A percentile compares a stretch with the other conserved stretches of the same genome.
phyloP scores from a whole-genome alignment of 2,113 vertebrate genomes.

The Microcebus lehilahytsara region DNA sequence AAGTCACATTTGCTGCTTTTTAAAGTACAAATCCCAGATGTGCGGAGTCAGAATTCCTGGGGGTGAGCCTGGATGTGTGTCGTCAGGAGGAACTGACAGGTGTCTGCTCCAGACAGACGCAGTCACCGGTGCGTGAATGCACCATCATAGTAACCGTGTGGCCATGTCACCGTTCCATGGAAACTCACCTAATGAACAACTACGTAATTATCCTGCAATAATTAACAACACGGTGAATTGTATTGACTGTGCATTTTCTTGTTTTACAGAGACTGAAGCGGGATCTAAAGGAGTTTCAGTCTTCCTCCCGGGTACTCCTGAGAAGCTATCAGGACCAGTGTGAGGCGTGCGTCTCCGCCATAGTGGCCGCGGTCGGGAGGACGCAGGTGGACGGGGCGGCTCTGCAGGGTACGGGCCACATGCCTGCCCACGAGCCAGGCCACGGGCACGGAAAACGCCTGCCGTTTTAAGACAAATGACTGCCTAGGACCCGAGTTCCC shows the following conservation, averaged over 20 bases:
- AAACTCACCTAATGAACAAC: rapidly evolving
- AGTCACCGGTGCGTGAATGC: rapidly evolving
- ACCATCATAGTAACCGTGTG: rapidly evolving
- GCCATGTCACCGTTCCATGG: rapidly evolving
- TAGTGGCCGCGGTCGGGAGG: slow-evolving; percentile 34
- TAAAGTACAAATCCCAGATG: neutral
- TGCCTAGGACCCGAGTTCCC: too few relatives aligned
- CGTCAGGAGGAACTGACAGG: rapidly evolving
- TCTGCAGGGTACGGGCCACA: slow-evolving; percentile 73
- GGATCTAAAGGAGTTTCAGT: slow-evolving; percentile 66
- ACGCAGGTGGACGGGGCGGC: slow-evolving; percentile 63
- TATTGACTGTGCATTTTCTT: neutral
- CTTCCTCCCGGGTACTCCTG: slow-evolving; percentile 59
- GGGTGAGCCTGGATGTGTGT: neutral
- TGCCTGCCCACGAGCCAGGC: neutral
- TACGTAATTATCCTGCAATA: rapidly evolving
- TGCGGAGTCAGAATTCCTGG: neutral
- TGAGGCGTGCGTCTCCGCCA: slow-evolving; percentile 46
- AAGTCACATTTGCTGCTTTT: neutral
- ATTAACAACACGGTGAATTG: rapidly evolving
- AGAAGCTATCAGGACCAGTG: slow-evolving; percentile 48
- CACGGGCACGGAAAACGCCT: neutral
- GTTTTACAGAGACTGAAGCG: slow-evolving; percentile 71
- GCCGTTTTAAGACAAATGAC: neutral
- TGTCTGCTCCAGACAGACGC: neutral